These are phyloP conservation scores for Lasioglossum figueresi DNA, from an alignment of 2,888 invertebrate genomes.

Conservation along the genomic window DNA sequence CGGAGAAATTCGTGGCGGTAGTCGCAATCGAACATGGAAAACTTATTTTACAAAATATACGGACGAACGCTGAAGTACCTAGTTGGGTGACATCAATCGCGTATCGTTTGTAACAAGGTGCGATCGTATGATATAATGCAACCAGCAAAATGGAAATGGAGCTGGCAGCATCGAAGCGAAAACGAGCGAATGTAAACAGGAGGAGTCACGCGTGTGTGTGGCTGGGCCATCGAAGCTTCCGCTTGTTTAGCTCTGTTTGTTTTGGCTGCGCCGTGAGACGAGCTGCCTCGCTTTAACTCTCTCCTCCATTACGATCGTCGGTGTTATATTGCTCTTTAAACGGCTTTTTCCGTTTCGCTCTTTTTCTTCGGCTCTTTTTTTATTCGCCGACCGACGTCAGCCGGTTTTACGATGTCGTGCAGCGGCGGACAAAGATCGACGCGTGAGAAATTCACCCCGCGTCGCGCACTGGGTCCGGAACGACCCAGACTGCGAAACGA, in stretches of 20 bases:
- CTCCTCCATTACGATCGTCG: constrained; percentile 42
- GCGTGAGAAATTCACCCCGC: constrained; percentile 21
- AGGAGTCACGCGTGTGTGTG: constrained; percentile 37
- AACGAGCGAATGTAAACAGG: constrained; percentile 63
- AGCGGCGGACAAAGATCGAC: constrained; percentile 30
- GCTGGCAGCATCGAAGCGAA: constrained; percentile 48
- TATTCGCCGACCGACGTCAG: constrained; percentile 12
- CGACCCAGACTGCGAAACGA: background rate
- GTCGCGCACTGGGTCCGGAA: background rate
- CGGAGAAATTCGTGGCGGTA: background rate
- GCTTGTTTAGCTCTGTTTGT: constrained; percentile 65
- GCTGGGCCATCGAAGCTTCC: constrained; percentile 48
- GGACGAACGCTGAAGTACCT: background rate
- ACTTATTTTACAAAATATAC: background rate
- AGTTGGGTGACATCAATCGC: background rate
- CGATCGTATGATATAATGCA: constrained; percentile 36
- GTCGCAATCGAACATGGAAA: background rate
- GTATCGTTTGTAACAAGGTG: background rate
- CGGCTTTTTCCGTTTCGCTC: constrained; percentile 11
- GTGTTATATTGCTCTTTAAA: constrained; percentile 54
- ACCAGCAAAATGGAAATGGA: constrained; percentile 50
- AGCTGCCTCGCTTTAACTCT: constrained; percentile 49
- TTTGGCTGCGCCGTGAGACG: constrained; percentile 57
- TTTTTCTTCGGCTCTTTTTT: background rate
- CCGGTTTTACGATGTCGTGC: constrained; percentile 27